Evolutionary conservation across 2,113 vertebrate genomes (phyloP).

Genomic region (Ursus arctos): DNA sequence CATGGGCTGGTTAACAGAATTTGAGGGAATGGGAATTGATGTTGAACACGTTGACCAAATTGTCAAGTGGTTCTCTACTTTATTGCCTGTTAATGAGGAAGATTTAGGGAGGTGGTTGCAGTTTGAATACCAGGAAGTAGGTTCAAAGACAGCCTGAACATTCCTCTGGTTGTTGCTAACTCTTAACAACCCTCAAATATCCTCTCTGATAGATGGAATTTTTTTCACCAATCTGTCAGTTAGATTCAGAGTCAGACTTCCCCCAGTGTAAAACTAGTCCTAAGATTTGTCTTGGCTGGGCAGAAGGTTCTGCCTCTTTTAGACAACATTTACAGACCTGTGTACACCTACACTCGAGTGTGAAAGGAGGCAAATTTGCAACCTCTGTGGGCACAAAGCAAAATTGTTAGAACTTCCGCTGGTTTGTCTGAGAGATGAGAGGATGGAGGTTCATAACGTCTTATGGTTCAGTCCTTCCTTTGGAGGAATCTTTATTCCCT

Average conservation of each 20-base stretch:
- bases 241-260: neutral
- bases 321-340: neutral
- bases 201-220: neutral
- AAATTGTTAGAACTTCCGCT: slow-evolving; percentile 58
- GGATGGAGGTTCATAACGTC: neutral
- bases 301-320: neutral
- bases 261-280: neutral
- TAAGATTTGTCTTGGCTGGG: neutral
- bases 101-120: slow-evolving; percentile 47
- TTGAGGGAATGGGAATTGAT: slow-evolving; percentile 41
- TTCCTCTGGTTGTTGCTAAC: slow-evolving; percentile 49
- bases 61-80: slow-evolving; percentile 34
- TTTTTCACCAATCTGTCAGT: slow-evolving; percentile 1
- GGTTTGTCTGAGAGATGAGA: slow-evolving; percentile 46
- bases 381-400: neutral
- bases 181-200: neutral
- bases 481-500: slow-evolving; percentile 12
- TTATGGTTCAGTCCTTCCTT: neutral
- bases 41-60: neutral
- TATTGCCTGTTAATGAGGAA: slow-evolving; percentile 56
- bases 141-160: slow-evolving; percentile 4
- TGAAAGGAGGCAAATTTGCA: slow-evolving; percentile 47
- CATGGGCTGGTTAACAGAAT: slow-evolving; percentile 28
- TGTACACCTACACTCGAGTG: neutral
- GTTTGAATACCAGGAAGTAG: neutral